Evolutionary conservation across 1,140 invertebrate genomes (phyloP).

Genomic region (Orius laevigatus): DNA sequence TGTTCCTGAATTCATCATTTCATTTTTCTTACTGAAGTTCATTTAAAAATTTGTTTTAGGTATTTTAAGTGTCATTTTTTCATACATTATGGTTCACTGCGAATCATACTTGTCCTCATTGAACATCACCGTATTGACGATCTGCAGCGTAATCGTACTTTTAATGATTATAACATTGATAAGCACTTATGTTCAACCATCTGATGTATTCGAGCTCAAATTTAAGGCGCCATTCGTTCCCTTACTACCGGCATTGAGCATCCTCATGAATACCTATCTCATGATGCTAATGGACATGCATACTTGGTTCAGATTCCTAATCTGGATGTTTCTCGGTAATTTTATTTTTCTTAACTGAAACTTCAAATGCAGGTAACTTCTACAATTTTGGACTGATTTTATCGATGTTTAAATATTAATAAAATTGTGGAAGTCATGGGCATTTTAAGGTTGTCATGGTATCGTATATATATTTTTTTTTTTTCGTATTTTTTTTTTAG

Average conservation of each 20-base stretch:
- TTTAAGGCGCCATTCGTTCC: conserved; percentile 46
- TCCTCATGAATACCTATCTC: conserved; percentile 47
- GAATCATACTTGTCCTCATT: not conserved
- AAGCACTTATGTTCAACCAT: conserved; percentile 6
- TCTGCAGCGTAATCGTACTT: not conserved
- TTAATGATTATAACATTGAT: conserved; percentile 4
- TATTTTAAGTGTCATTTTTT: conserved; percentile 3
- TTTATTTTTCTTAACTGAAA: not conserved
- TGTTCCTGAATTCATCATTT: not conserved
- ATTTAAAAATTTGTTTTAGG: not conserved
- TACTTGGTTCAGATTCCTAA: conserved; percentile 46
- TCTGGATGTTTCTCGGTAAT: conserved; percentile 39
- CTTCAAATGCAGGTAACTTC: too few species aligned
- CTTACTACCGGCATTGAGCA: conserved; percentile 42
- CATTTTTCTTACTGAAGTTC: not conserved
- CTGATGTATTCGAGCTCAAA: conserved; percentile 1
- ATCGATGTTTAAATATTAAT: not conserved
- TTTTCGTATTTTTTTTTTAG: conserved; percentile 9
- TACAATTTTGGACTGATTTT: not conserved
- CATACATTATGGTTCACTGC: conserved; percentile 5
- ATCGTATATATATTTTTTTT: not conserved
- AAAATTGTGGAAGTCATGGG: not conserved
- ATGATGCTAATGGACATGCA: conserved; percentile 45
- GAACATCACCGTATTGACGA: not conserved
- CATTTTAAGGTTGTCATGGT: not conserved